These are phyloP conservation scores for Maconellicoccus hirsutus DNA, from an alignment of 1,140 invertebrate species.

Conservation along the genomic window DNA sequence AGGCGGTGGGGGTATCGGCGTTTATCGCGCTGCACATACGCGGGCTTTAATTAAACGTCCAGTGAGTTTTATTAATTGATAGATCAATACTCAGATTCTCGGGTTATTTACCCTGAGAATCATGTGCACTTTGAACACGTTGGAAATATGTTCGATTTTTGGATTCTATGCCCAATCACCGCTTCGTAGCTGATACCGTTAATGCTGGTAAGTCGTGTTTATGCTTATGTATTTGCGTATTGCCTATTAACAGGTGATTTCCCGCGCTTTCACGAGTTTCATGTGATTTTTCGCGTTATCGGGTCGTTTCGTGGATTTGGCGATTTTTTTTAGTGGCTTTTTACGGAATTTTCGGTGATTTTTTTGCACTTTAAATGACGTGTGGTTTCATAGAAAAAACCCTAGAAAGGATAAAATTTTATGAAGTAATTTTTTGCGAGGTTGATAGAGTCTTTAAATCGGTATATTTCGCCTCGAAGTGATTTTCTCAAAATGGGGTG, in stretches of 20 bases:
- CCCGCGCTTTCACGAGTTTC: neutral
- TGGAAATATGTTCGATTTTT: neutral
- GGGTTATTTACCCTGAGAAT: conserved; percentile 7
- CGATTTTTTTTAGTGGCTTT: too few species aligned
- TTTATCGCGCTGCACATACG: neutral
- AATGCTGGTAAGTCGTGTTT: neutral
- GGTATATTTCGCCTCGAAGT: too few species aligned
- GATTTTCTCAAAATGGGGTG: too few species aligned
- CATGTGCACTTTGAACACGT: neutral
- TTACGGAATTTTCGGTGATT: too few species aligned
- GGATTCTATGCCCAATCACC: neutral
- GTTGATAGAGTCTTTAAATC: too few species aligned
- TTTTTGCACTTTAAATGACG: too few species aligned
- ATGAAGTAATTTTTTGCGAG: too few species aligned
- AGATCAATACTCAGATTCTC: neutral
- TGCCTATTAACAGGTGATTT: neutral
- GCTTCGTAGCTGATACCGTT: neutral
- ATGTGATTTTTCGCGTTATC: too few species aligned
- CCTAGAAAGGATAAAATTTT: too few species aligned
- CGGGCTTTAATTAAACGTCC: conserved; percentile 1
- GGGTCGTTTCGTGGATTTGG: too few species aligned
- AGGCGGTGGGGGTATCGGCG: neutral
- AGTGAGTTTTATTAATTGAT: conserved; percentile 9
- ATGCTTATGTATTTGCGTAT: neutral
- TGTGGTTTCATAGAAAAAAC: too few species aligned